Percentiles rank a stretch among this genome's conserved stretches.
Conservation (phyloP, 2,888 invertebrate genomes). For the Napeogenes sylphis region DNA sequence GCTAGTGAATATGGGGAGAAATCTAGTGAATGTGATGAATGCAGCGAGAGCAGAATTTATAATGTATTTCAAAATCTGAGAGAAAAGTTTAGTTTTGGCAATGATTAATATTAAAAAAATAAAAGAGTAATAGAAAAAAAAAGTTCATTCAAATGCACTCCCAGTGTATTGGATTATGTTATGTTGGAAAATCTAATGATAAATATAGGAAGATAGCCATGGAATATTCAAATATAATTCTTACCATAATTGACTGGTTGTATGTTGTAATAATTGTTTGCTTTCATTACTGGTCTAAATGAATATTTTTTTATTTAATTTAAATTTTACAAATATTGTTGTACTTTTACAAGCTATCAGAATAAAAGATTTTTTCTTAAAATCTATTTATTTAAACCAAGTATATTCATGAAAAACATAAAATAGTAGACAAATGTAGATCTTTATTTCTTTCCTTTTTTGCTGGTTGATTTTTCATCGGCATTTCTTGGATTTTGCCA, state of each 20-base stretch:
- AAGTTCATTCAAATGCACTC: background rate
- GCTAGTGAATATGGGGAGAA: slow-evolving; percentile 22
- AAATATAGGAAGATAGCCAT: too few species aligned
- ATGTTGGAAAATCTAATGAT: too few species aligned
- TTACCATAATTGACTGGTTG: too few species aligned
- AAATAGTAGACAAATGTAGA: slow-evolving; percentile 24
- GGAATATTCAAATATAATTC: too few species aligned
- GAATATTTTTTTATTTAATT: too few species aligned
- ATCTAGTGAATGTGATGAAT: slow-evolving; percentile 49
- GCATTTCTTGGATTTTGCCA: slow-evolving; percentile 87
- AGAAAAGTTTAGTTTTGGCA: slow-evolving; percentile 57
- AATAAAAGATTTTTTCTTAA: slow-evolving; percentile 32
- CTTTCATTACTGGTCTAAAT: background rate
- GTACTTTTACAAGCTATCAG: background rate
- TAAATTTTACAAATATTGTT: too few species aligned
- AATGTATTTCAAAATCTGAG: slow-evolving; percentile 53
- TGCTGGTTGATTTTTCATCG: slow-evolving; percentile 67
- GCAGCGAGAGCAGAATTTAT: slow-evolving; percentile 61
- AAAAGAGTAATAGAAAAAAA: background rate
- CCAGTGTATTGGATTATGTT: too few species aligned
- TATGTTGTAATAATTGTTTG: too few species aligned
- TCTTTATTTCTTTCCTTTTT: slow-evolving; percentile 74
- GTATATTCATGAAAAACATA: slow-evolving; percentile 17
- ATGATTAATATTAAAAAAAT: slow-evolving; percentile 31
- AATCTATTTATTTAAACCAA: slow-evolving; percentile 30